phyloP scores from a whole-genome alignment of 2,113 vertebrate species.

The Collichthys lucidus region DNA sequence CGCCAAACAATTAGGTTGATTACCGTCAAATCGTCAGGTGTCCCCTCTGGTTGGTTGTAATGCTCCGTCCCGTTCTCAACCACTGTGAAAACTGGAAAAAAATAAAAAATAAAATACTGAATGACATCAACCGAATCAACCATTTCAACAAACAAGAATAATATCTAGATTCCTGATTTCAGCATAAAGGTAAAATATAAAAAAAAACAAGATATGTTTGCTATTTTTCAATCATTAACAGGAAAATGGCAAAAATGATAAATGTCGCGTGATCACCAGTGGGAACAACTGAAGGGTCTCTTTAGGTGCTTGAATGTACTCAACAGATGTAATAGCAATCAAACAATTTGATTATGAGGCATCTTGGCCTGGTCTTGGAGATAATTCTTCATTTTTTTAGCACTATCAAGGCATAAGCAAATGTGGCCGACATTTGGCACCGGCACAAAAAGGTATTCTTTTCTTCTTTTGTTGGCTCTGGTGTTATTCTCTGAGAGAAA shows the following conservation, averaged over 20 bases:
- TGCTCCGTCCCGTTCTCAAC: conserved; percentile 91
- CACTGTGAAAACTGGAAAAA: conserved; percentile 90
- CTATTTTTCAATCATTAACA: background rate
- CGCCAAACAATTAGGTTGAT: background rate
- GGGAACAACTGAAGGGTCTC: background rate
- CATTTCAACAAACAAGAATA: background rate
- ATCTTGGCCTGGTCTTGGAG: background rate
- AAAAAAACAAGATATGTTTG: background rate
- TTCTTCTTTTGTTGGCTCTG: background rate
- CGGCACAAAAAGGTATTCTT: background rate
- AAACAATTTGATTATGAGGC: background rate
- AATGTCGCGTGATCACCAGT: background rate
- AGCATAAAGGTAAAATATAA: background rate
- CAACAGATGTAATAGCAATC: background rate
- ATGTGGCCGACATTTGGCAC: background rate
- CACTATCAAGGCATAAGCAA: background rate
- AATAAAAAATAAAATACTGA: background rate
- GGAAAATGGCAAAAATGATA: background rate
- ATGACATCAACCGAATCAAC: background rate
- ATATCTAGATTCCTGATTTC: background rate
- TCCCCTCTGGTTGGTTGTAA: conserved; percentile 86
- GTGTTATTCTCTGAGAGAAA: background rate
- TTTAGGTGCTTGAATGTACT: background rate
- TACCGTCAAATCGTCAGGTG: conserved; percentile 82
- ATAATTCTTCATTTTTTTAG: background rate